phyloP scores from a whole-genome alignment of 92 coral and sea anemone species.

The Meandrina meandrites region DNA sequence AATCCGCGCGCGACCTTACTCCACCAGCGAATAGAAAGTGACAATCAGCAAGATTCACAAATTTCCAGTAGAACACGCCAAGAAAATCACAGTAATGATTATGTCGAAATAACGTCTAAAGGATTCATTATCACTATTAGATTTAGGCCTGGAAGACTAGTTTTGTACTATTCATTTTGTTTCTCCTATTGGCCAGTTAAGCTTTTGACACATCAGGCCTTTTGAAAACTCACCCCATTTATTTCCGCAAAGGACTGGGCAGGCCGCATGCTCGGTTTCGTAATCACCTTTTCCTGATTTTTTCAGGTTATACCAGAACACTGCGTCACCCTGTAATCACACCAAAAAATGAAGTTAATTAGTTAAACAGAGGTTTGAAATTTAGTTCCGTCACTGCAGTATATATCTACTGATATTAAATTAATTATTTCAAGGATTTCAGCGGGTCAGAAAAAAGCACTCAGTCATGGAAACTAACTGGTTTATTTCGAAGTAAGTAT shows the following conservation, averaged over 20 bases:
- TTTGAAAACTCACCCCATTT: constrained; percentile 87
- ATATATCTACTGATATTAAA: too few relatives aligned
- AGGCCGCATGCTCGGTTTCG: constrained; percentile 88
- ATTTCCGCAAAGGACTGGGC: constrained; percentile 95
- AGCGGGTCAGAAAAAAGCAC: too few relatives aligned
- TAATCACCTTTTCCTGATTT: constrained; percentile 86
- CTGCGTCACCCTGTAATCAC: constrained; percentile 88
- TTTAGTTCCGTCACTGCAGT: too few relatives aligned
- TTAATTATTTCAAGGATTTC: too few relatives aligned
- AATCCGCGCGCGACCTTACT: too few relatives aligned
- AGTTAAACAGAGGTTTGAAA: too few relatives aligned
- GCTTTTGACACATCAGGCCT: background rate
- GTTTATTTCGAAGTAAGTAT: too few relatives aligned
- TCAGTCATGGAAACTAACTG: too few relatives aligned
- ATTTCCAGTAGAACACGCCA: background rate
- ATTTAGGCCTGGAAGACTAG: too few relatives aligned
- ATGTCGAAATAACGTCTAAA: too few relatives aligned
- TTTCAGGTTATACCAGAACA: constrained; percentile 92
- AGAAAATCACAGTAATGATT: background rate
- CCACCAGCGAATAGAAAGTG: background rate
- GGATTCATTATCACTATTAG: background rate
- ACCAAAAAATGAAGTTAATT: too few relatives aligned
- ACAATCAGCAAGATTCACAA: too few relatives aligned
- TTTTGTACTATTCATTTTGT: background rate
- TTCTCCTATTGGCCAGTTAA: background rate